Base-by-base conservation (phyloP, 2,797 vertebrate genomes). In the Apogon talboti region DNA sequence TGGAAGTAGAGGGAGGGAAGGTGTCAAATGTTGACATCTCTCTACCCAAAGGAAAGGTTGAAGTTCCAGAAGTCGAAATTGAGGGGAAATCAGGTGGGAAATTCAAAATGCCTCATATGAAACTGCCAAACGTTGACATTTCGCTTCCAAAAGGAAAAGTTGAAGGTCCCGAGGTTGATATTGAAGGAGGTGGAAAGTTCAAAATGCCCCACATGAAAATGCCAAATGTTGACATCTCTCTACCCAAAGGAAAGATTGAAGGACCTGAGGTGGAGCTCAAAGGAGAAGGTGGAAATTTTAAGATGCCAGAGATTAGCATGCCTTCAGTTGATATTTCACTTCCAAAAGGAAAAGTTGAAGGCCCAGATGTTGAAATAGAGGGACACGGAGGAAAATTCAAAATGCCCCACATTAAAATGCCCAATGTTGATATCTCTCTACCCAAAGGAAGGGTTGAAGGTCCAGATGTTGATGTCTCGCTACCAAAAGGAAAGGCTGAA, bases 351-450 rank as follows among this genome's bases (percentile, higher is more conserved):
- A 46, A 72, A 7, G 42, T 51, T 5, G 59, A 63, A 18, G 40
- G 38, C 10, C 52, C 54, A 28, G 81, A 84, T 2, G 3, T 81
- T 11, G 74, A 84, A 6, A 28, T 52, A 4, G 53, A 58, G 4
- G 75, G 44, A 21, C 18, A n/a, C 18, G 33, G 21, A 4, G 67
- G 52, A 1, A 76, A 71, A 51, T 62, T 79, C 11, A 78, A 74
- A 28, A 74, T 73, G n/a, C 66, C 88, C 33, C 71, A 77, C 19
- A 5, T 76, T 1, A 82, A 50, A 40, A 65, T 92, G 38, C 89
- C 92, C 0, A 55, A 30, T 42, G 51, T 92, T 46, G 89, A 89
- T 30, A 74, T 94, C 11, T 76, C 85, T 2, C 50, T 93, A 1
- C 87, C 92, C 11, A 87, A 85, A 65, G 76, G 67, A 40, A 46